Evolutionary conservation across 2,797 vertebrate genomes (phyloP).

Genomic region (Ispidina picta): DNA sequence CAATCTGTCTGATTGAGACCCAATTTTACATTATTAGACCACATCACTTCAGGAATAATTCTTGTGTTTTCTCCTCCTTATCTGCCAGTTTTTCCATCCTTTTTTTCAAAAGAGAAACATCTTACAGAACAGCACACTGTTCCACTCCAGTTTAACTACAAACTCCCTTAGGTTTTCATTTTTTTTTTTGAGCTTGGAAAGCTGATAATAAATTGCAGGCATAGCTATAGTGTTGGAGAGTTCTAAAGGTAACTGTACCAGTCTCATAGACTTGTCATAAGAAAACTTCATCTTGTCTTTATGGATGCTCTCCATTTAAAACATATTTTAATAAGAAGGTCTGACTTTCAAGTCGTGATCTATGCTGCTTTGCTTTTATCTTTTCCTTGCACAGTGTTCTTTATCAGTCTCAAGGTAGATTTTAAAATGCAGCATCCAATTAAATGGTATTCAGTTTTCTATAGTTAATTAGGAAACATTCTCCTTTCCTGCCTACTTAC

Average conservation of each 20-base stretch:
- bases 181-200: neutral
- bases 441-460: neutral
- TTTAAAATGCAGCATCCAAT: neutral
- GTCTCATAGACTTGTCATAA: neutral
- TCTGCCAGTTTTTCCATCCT: neutral
- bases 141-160: neutral
- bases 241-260: neutral
- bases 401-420: neutral
- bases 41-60: neutral
- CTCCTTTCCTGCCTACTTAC: neutral
- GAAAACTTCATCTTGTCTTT: neutral
- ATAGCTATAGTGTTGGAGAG: neutral
- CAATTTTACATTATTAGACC: neutral
- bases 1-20: neutral
- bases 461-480: neutral
- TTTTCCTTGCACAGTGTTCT: neutral
- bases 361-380: neutral
- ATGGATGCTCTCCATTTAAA: neutral
- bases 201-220: neutral
- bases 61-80: neutral
- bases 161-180: neutral
- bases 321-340: neutral
- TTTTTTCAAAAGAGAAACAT: neutral
- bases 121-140: neutral
- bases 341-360: neutral